Evolutionary conservation across 2,797 vertebrate species (phyloP).

Genomic region (Platalea minor): DNA sequence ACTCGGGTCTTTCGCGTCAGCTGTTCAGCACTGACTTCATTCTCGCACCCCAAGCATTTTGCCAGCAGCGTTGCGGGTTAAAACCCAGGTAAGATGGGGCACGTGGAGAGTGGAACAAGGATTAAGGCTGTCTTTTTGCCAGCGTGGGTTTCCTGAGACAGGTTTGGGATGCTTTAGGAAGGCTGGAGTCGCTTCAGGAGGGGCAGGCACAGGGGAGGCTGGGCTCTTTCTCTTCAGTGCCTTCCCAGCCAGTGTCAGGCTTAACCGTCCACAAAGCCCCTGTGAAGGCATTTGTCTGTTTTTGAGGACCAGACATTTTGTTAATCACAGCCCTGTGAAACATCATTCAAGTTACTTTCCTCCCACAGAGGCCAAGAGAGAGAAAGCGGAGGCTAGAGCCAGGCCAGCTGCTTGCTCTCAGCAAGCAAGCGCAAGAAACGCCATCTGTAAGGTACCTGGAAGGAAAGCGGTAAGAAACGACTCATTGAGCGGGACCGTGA

Average conservation of each 20-base stretch:
- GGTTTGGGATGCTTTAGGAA: background rate
- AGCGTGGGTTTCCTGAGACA: accelerated
- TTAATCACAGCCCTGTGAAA: background rate
- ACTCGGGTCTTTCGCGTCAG: background rate
- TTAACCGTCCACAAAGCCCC: background rate
- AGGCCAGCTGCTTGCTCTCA: background rate
- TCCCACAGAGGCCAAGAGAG: background rate
- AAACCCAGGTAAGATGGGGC: background rate
- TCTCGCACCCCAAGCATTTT: background rate
- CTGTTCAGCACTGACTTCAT: background rate
- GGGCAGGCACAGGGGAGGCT: background rate
- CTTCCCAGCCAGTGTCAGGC: accelerated
- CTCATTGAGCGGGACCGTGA: background rate
- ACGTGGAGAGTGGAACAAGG: no score
- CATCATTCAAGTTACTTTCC: background rate
- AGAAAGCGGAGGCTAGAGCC: no score
- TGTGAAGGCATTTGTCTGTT: background rate
- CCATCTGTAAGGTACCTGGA: background rate
- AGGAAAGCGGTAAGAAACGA: background rate
- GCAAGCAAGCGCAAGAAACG: background rate
- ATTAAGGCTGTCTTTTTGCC: background rate
- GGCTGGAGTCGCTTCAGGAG: background rate
- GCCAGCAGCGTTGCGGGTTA: background rate
- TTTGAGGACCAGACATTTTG: background rate
- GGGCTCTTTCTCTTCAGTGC: background rate